phyloP scores from a whole-genome alignment of 2,888 invertebrate genomes.

The Lepeophtheirus nordmannii region DNA sequence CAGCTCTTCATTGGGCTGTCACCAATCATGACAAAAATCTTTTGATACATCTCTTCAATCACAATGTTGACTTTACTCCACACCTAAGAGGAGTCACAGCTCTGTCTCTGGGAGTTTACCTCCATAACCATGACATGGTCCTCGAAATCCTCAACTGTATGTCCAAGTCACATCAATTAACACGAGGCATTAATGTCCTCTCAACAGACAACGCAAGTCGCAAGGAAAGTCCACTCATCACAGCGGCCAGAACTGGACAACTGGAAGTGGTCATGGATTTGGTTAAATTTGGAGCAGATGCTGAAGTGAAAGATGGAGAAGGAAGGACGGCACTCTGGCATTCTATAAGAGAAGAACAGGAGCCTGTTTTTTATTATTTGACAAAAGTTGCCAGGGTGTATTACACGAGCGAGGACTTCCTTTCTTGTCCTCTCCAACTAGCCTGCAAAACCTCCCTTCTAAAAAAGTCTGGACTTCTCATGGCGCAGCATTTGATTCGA shows the following conservation, averaged over 20 bases:
- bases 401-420: conserved; percentile 8
- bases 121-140: not conserved
- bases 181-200: conserved; percentile 9
- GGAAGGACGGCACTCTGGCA: conserved; percentile 21
- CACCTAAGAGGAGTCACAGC: conserved; percentile 15
- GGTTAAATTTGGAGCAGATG: not conserved
- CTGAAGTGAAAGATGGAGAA: conserved; percentile 15
- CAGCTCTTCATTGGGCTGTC: conserved; percentile 9
- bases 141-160: not conserved
- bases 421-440: conserved; percentile 21
- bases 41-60: not conserved
- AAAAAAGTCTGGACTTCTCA: conserved; percentile 11
- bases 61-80: not conserved
- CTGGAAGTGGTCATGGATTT: not conserved
- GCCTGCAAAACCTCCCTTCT: conserved; percentile 22
- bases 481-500: conserved; percentile 9
- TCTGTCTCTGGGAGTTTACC: not conserved
- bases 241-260: conserved; percentile 18
- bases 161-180: not conserved
- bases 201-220: conserved; percentile 17
- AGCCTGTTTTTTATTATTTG: conserved; percentile 1
- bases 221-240: conserved; percentile 16
- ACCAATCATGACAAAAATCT: not conserved
- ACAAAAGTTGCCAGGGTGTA: conserved; percentile 4
- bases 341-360: conserved; percentile 13